Percentiles rank a stretch among this genome's conserved stretches.
Conservation (phyloP, 2,113 vertebrate genomes). For the Ceyx margarethae region DNA sequence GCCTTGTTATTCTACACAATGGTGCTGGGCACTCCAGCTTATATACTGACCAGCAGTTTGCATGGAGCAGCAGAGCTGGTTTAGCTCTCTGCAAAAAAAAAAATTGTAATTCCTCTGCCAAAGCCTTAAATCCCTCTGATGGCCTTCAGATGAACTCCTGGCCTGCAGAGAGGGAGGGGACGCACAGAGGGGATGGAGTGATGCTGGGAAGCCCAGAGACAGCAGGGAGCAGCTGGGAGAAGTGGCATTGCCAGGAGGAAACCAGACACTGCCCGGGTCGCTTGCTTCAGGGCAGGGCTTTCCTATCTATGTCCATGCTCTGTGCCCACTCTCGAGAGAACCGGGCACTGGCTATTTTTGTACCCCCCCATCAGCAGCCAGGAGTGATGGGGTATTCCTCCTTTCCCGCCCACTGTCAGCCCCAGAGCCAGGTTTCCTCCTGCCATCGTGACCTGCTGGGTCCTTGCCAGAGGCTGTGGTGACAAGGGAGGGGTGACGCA, state of each 20-base stretch:
- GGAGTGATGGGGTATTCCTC: neutral
- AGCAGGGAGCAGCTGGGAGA: neutral
- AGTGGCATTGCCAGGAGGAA: neutral
- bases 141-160: neutral
- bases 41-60: neutral
- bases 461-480: neutral
- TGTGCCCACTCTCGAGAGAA: neutral
- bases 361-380: neutral
- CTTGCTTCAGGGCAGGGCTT: neutral
- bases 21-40: neutral
- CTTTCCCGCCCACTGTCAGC: neutral
- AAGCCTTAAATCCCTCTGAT: neutral
- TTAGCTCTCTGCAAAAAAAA: neutral
- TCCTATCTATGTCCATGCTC: neutral
- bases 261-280: fast-evolving
- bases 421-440: neutral
- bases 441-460: neutral
- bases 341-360: neutral
- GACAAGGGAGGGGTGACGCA: neutral
- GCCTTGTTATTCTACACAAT: neutral
- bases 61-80: neutral
- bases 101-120: neutral
- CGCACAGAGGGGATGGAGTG: fast-evolving
- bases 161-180: neutral
- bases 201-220: neutral